Conservation (phyloP, 2,797 vertebrate genomes). For the Sebastes wilsoni region DNA sequence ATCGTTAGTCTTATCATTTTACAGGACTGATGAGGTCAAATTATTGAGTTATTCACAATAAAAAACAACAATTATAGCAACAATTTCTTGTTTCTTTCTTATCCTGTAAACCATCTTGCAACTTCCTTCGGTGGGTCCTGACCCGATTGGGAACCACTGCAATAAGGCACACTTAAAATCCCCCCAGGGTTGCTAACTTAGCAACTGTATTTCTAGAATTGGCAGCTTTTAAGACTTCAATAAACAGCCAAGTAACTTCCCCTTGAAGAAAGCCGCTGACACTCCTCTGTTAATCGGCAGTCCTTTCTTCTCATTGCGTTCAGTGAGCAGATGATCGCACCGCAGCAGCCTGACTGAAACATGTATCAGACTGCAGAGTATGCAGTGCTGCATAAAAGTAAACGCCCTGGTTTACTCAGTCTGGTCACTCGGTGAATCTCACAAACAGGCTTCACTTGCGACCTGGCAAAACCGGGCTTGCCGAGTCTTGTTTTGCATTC, state of each 20-base stretch:
- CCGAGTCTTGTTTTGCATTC: slow-evolving; percentile 18
- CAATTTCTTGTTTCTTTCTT: too few relatives aligned
- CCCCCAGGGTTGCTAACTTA: background rate
- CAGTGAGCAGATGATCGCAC: too few relatives aligned
- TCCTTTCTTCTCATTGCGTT: background rate
- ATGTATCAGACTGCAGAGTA: background rate
- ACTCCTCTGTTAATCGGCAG: background rate
- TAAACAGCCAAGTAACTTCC: background rate
- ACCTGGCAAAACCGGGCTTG: slow-evolving; percentile 1
- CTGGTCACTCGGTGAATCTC: background rate
- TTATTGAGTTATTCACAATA: too few relatives aligned
- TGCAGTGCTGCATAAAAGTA: background rate
- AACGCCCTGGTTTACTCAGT: background rate
- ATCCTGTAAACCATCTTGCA: background rate
- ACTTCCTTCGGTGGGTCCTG: background rate
- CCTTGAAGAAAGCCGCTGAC: background rate
- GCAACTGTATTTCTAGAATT: background rate
- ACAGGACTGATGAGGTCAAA: too few relatives aligned
- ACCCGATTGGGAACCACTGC: background rate
- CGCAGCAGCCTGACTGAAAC: background rate
- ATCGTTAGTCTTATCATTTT: too few relatives aligned
- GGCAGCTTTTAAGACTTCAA: background rate
- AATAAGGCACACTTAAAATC: background rate
- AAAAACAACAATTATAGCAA: too few relatives aligned
- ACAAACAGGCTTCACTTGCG: background rate